phyloP scores from a whole-genome alignment of 2,113 vertebrate genomes.

The Hoplias malabaricus region DNA sequence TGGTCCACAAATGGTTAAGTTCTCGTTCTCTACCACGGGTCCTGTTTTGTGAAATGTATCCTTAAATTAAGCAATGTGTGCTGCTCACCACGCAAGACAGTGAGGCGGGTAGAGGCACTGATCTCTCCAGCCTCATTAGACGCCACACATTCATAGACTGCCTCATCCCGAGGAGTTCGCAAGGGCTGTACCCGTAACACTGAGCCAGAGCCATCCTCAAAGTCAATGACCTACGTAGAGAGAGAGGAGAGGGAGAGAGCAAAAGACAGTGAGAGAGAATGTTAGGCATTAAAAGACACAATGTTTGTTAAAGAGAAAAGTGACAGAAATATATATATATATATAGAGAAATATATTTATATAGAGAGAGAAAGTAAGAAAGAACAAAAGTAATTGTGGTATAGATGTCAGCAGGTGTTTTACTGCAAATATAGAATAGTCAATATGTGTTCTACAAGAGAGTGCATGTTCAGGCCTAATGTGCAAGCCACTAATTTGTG shows the following conservation, averaged over 20 bases:
- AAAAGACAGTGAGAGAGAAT: not conserved
- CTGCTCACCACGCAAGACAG: constrained; percentile 89
- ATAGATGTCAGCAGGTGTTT: not conserved
- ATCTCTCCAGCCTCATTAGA: constrained; percentile 93
- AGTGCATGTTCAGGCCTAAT: not conserved
- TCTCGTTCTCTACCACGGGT: too few species aligned
- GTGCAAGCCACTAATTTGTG: not conserved
- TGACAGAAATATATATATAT: too few species aligned
- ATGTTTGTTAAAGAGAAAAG: too few species aligned
- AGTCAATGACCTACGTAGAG: constrained; percentile 93
- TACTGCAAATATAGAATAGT: not conserved
- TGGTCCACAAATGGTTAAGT: too few species aligned
- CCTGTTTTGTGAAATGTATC: too few species aligned
- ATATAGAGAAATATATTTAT: too few species aligned
- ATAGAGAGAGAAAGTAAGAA: not conserved
- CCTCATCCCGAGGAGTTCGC: constrained; percentile 94
- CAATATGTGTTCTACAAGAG: not conserved
- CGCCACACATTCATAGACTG: constrained; percentile 96
- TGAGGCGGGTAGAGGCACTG: constrained; percentile 91
- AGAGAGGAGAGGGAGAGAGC: constrained; percentile 14
- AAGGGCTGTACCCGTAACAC: constrained; percentile 97
- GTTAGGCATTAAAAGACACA: too few species aligned
- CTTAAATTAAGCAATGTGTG: constrained; percentile 10
- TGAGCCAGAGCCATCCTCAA: constrained; percentile 97
- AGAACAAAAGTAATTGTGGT: not conserved